Percentiles rank a stretch among this genome's conserved stretches.
Conservation (phyloP, 2,113 vertebrate genomes). For the Ailuropoda melanoleuca region DNA sequence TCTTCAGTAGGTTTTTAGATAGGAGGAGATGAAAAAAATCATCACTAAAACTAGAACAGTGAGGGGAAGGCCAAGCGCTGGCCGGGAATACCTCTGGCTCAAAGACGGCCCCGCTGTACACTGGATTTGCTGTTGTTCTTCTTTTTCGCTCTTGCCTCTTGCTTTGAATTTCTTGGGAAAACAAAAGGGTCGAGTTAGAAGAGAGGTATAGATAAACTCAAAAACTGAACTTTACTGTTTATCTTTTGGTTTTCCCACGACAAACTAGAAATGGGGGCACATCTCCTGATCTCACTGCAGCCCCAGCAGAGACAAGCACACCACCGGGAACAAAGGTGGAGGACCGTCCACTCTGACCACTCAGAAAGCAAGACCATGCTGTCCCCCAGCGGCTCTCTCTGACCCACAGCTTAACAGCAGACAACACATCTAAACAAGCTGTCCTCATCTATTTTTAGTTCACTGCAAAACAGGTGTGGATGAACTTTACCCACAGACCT, state of each 20-base stretch:
- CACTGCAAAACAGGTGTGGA: not conserved
- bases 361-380: not conserved
- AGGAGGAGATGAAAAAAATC: not conserved
- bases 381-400: not conserved
- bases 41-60: accelerated
- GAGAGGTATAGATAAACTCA: conserved; percentile 3
- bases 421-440: not conserved
- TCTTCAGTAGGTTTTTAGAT: not conserved
- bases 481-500: not conserved
- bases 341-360: not conserved
- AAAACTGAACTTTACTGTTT: not conserved
- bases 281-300: not conserved
- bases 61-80: conserved; percentile 23
- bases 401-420: not conserved
- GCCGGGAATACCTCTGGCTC: conserved; percentile 94
- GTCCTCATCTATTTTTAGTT: not conserved
- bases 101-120: conserved; percentile 98
- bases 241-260: conserved; percentile 33
- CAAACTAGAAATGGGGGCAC: not conserved
- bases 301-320: not conserved
- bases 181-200: conserved; percentile 78
- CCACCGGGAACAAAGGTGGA: not conserved
- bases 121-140: conserved; percentile 98
- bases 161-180: conserved; percentile 96
- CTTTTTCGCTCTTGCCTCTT: conserved; percentile 97